phyloP scores from a whole-genome alignment of 1,140 invertebrate species.

The Caenorhabditis brenneri region DNA sequence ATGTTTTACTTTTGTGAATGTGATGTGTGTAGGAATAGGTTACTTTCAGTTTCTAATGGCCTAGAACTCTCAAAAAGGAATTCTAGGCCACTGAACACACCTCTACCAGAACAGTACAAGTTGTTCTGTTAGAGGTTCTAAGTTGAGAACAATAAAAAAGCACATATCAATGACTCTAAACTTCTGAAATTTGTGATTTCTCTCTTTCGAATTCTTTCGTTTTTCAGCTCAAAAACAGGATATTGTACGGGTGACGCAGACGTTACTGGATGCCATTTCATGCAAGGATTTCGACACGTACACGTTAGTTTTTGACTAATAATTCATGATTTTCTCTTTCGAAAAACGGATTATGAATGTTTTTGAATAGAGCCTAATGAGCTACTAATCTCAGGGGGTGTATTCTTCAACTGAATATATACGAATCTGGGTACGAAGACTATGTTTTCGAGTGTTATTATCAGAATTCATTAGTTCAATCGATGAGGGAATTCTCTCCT shows the following conservation, averaged over 20 bases:
- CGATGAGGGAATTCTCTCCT: no score
- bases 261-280: constrained; percentile 94
- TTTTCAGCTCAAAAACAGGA: constrained; percentile 81
- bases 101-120: no score
- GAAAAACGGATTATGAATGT: neutral
- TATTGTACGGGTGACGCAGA: constrained; percentile 98
- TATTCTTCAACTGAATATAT: no score
- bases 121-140: no score
- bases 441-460: no score
- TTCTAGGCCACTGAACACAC: no score
- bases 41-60: no score
- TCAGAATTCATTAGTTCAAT: no score
- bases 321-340: neutral
- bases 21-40: neutral
- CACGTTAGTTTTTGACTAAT: constrained; percentile 78
- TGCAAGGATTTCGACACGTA: constrained; percentile 97
- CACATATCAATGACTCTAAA: neutral
- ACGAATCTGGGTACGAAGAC: no score
- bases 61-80: no score
- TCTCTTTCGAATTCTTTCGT: neutral
- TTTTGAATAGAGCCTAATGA: neutral
- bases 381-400: no score
- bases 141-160: no score
- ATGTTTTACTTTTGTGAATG: neutral
- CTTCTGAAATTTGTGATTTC: neutral